Evolutionary conservation across 2,888 invertebrate species (phyloP), one percentile per base, ranked within the genome.

Genomic region (Acanthoscelides obtectus): DNA sequence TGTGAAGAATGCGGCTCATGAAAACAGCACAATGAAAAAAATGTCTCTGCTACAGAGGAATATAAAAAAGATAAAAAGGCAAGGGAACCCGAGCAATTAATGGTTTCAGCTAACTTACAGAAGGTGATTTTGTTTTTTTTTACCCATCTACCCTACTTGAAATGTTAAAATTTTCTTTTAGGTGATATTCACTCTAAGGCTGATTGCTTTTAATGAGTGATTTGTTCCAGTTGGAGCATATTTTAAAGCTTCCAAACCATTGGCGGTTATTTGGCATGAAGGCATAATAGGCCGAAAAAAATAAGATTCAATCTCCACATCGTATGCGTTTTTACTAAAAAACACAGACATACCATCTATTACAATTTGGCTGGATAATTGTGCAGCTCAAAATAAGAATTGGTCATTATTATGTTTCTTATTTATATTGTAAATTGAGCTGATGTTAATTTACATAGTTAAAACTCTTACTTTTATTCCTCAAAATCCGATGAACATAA

Each of bases 241-340:
- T 66, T 69, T 27, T 66, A 66, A 69, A 69, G 66, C 25, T 20
- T 72, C 8, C 25, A 25, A 8, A 68, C 70, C 77, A 21, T 21
- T 74, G 19, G 78, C 78, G 20, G 74, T 74, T 20, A 69, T 78
- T n/a, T 79, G 78, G 81, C 79, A 82, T 72, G 81, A 82, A 75
- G 81, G 76, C 12, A 45, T 73, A 20, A 67, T 64, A 22, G 72
- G 73, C 67, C 65, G 72, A 70, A 67, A 66, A 45, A 75, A 81
- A 72, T 77, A 81, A 66, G 81, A 81, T 68, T 68, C 72, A 64
- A 72, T 73, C 68, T 72, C 70, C n/a, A 72, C 70, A n/a, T 73
- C 69, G 66, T 69, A 71, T 71, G 69, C 71, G 25, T 72, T 73
- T 68, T 72, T 73, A 22, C 27, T 20, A 27, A 65, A 45, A 21